phyloP scores from a whole-genome alignment of 2,888 invertebrate species.

The Drosophila fungiperda region DNA sequence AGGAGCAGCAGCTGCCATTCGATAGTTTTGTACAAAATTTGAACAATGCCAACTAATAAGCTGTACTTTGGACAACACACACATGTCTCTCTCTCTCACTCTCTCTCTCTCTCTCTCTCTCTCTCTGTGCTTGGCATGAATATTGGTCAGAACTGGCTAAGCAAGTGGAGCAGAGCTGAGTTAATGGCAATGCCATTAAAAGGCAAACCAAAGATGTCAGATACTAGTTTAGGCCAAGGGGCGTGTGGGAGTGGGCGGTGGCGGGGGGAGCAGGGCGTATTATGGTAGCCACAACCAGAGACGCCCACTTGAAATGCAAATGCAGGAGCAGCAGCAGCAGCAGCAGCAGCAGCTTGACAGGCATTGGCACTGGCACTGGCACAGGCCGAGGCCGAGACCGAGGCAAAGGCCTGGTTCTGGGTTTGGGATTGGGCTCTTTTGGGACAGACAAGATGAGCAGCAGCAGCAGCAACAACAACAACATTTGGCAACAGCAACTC shows the following conservation, averaged over 20 bases:
- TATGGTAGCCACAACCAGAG: constrained; percentile 50
- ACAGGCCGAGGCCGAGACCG: constrained; percentile 8
- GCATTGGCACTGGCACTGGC: constrained; percentile 10
- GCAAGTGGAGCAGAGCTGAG: constrained; percentile 39
- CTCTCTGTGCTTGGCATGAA: constrained; percentile 14
- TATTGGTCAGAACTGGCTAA: constrained; percentile 46
- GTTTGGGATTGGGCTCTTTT: constrained; percentile 12
- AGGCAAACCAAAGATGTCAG: constrained; percentile 60
- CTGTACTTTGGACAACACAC: constrained; percentile 42
- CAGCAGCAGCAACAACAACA: constrained; percentile 36
- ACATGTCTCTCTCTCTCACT: background rate
- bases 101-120: background rate
- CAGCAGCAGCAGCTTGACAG: constrained; percentile 31
- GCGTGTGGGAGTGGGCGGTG: background rate
- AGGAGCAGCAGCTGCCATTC: constrained; percentile 52
- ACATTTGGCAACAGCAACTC: constrained; percentile 68
- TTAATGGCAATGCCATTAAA: constrained; percentile 62
- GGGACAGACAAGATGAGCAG: constrained; percentile 25
- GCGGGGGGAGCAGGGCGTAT: constrained; percentile 33
- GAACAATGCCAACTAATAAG: constrained; percentile 70
- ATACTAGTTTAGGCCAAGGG: constrained; percentile 4
- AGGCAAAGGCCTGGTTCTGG: background rate
- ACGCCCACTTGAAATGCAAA: constrained; percentile 56
- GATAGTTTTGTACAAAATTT: constrained; percentile 68
- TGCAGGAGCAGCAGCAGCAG: constrained; percentile 34